Evolutionary conservation across 2,113 vertebrate species (phyloP).

Genomic region (Eonycteris spelaea): DNA sequence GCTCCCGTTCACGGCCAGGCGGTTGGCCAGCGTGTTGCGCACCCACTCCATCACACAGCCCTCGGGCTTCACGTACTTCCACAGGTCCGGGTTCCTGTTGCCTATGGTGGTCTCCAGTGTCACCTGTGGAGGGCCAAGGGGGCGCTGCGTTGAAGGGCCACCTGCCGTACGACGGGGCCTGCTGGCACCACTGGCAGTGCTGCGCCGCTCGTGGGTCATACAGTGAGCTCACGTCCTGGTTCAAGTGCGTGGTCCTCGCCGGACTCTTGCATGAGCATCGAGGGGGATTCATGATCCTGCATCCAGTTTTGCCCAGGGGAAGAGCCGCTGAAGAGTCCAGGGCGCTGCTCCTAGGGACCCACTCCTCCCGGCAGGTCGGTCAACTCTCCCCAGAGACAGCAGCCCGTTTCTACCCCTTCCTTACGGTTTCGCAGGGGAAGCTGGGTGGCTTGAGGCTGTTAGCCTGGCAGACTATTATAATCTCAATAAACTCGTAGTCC

Average conservation of each 20-base stretch:
- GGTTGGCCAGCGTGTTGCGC: conserved; percentile 93
- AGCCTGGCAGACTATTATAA: not conserved
- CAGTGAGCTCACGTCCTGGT: not conserved
- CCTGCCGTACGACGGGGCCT: not conserved
- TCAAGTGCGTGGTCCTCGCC: rapidly evolving
- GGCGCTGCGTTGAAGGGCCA: not conserved
- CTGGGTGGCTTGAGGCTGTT: not conserved
- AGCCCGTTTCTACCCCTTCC: too few species aligned
- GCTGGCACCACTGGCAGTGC: not conserved
- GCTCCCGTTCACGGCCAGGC: conserved; percentile 85
- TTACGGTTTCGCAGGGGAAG: too few species aligned
- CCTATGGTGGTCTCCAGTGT: conserved; percentile 95
- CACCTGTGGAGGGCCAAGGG: conserved; percentile 82
- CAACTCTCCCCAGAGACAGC: not conserved
- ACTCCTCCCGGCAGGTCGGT: rapidly evolving
- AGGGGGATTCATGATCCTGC: rapidly evolving
- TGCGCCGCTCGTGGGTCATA: rapidly evolving
- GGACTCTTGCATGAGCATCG: not conserved
- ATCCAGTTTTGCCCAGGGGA: not conserved
- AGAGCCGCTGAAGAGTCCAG: not conserved
- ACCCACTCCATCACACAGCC: conserved; percentile 93
- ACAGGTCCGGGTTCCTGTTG: conserved; percentile 89
- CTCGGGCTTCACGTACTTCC: conserved; percentile 89
- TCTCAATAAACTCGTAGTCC: not conserved
- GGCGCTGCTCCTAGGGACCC: not conserved